Evolutionary conservation across 2,797 vertebrate genomes (phyloP), one percentile per base, ranked within the genome.

Genomic region (Phrynocephalus vlangalii): DNA sequence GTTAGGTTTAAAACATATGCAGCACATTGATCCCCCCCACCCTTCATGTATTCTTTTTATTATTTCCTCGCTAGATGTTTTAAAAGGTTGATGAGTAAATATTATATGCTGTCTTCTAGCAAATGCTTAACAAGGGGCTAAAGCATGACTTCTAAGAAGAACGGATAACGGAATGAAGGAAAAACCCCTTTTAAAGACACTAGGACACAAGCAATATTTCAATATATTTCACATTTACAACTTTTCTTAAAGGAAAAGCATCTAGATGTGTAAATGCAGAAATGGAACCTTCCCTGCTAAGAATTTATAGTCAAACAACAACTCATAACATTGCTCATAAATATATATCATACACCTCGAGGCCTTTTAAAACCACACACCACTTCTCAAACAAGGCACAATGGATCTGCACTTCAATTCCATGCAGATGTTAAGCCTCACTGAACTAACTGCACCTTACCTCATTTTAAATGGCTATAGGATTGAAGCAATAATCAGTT

Each of bases 41-140:
- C 78, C 50, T 50, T 81, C 60, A 85, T 56, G 67, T n/a, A 83
- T 86, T 80, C 76, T 68, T 28, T 68, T 70, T 60, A n/a, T 30
- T 86, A 56, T 70, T 89, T 68, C 75, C 30, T 79, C 85, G 79
- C 79, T 24, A 22, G 68, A 20, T 80, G 84, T 83, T 84, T 84
- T 84, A 90, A 76, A 75, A 75, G 26, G 60, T 76, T 56, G 63
- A 48, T 80, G 70, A 84, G 84, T 87, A 80, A 84, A 81, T 90
- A 88, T 68, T 80, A 73, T 52, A 88, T 67, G 48, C 30, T n/a
- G 60, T 84, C 63, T 78, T 13, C 50, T 84, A 70, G 60, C 70
- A 70, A 71, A 87, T 75, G 22, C 63, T 80, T 79, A 81, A 70
- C 77, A 75, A 68, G 78, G 26, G 28, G 5, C 81, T 87, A 76